These are phyloP conservation scores for Nomada ferruginata DNA, from an alignment of 2,888 invertebrate species.

Conservation along the genomic window DNA sequence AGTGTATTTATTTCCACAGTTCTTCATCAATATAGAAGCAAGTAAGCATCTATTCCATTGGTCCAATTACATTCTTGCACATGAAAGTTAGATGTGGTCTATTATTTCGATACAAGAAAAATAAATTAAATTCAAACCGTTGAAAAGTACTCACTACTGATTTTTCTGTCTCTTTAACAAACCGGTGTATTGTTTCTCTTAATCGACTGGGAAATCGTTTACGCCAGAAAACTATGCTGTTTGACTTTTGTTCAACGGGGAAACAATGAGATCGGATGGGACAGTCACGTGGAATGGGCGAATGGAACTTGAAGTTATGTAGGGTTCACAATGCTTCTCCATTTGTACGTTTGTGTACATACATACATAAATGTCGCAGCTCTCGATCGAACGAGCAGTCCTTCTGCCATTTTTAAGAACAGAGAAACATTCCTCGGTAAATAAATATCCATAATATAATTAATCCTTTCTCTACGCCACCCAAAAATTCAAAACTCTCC, in stretches of 20 bases:
- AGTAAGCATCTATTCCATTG: neutral
- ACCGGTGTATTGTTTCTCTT: slow-evolving; percentile 54
- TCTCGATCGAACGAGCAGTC: no score
- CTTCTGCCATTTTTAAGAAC: no score
- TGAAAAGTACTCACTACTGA: slow-evolving; percentile 37
- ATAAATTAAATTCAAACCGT: slow-evolving; percentile 39
- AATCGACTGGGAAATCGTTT: slow-evolving; percentile 56
- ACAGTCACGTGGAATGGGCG: neutral
- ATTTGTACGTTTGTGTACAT: neutral
- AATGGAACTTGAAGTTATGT: slow-evolving; percentile 6
- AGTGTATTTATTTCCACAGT: neutral
- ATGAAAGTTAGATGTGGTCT: neutral
- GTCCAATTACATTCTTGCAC: slow-evolving; percentile 4
- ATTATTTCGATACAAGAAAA: slow-evolving; percentile 1
- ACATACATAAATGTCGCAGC: neutral
- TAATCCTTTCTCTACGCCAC: no score
- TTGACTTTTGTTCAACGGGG: slow-evolving; percentile 41
- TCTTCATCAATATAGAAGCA: neutral
- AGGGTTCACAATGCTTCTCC: neutral
- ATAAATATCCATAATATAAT: no score
- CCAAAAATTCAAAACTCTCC: no score
- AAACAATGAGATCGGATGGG: slow-evolving; percentile 45
- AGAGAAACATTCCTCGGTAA: no score
- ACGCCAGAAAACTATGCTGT: slow-evolving; percentile 27
- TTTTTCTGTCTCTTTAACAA: slow-evolving; percentile 46